Conservation (phyloP, 92 coral and sea anemone species). For the Epizoanthus fatuus region DNA sequence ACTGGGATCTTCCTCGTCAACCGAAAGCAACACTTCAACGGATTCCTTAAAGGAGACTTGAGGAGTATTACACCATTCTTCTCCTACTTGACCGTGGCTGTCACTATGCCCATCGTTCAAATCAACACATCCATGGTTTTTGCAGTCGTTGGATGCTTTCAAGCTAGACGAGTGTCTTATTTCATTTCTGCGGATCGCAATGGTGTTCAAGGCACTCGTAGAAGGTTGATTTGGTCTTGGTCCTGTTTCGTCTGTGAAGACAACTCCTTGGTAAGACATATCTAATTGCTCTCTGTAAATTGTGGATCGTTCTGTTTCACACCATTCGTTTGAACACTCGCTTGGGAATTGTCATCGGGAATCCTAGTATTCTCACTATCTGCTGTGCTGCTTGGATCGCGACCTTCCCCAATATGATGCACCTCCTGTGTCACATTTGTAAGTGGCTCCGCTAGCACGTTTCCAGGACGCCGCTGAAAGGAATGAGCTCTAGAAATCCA, state of each 20-base stretch:
- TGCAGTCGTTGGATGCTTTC: not conserved
- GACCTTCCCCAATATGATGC: not conserved
- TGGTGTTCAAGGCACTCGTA: not conserved
- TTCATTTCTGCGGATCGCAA: not conserved
- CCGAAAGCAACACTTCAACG: conserved; percentile 17
- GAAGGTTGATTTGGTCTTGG: not conserved
- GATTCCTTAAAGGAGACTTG: conserved; percentile 25
- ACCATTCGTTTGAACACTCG: not conserved
- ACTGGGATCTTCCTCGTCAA: not conserved
- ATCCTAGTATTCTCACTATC: not conserved
- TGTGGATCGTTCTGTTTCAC: not conserved
- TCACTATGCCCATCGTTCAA: not conserved
- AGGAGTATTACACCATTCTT: not conserved
- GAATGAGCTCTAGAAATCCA: too few species aligned
- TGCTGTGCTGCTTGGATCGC: not conserved
- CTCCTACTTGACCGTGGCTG: not conserved
- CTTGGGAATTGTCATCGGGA: not conserved
- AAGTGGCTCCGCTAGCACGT: too few species aligned
- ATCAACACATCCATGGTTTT: not conserved
- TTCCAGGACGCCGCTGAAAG: too few species aligned
- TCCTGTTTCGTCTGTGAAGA: not conserved
- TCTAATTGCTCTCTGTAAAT: not conserved
- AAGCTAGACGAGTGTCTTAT: not conserved
- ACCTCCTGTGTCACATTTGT: not conserved
- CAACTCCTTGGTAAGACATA: not conserved